Base-by-base conservation (phyloP, 2,797 vertebrate species). In the Pachyuromys duprasi region DNA sequence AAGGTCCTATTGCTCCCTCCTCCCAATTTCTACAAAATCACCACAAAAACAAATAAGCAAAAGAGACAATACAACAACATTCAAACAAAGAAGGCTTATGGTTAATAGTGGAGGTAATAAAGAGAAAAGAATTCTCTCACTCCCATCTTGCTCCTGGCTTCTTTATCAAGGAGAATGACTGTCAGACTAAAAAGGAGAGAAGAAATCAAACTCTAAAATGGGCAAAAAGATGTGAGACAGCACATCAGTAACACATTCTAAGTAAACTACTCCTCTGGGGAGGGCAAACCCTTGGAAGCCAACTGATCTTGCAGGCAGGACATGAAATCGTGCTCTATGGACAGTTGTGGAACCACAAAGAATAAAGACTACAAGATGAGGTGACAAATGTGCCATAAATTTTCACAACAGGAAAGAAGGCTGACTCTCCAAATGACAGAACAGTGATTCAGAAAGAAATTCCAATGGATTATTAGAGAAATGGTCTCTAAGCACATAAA, bases 321-420 rank as follows among this genome's bases (percentile, higher is more conserved):
- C 96, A 93, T 15, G 33, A 78, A 97, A 83, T 14, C 70, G 36
- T 55, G 82, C 63, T 89, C 86, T 79, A 57, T 15, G 8, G 74
- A 86, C 4, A 89, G 55, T 8, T 20, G 45, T 94, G 91, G 18
- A 90, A 70, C 93, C 92, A 92, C 84, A 80, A 96, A 97, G 97
- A 91, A 96, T 91, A 97, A n/a, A 92, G 63, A 89, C 94, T 78
- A 95, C 86, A 97, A 96, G 97, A 97, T 91, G 83, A 96, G 81
- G 95, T 89, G 89, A 87, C 45, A 91, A 92, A 96, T 63, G 65
- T 1, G 84, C 69, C 5, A 42, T 45, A 86, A 53, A 90, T 82
- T 82, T 91, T 93, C 88, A 91, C 83, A 93, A 76, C 57, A 9
- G 87, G 90, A 49, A 97, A 94, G 94, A 94, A 74, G 42, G 69